phyloP scores from a whole-genome alignment of 2,113 vertebrate species.

The Phrynosoma platyrhinos region DNA sequence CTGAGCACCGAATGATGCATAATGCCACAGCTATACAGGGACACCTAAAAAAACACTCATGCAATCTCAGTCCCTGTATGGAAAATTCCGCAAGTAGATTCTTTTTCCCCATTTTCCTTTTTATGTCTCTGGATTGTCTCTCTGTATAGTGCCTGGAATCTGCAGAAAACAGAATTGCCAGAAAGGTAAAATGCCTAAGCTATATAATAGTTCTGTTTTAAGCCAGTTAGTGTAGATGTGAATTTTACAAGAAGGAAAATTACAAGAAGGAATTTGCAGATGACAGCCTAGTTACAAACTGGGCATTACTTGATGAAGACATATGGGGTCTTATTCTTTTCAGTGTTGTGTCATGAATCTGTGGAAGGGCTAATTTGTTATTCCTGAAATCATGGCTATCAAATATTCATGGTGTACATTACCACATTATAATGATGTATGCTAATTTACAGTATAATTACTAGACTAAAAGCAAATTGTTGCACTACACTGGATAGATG shows the following conservation, averaged over 20 bases:
- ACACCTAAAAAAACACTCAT: too few species aligned
- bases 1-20: too few species aligned
- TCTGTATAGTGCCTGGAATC: background rate
- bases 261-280: background rate
- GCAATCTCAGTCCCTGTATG: too few species aligned
- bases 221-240: background rate
- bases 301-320: background rate
- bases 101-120: too few species aligned
- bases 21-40: too few species aligned
- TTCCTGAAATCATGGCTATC: slow-evolving; percentile 7
- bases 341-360: background rate
- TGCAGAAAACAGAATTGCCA: background rate
- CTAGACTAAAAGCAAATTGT: background rate
- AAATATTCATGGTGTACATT: slow-evolving; percentile 17
- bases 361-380: slow-evolving; percentile 9
- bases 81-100: too few species aligned
- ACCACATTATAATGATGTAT: slow-evolving; percentile 18
- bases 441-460: slow-evolving; percentile 22
- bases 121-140: too few species aligned
- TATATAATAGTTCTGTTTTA: background rate
- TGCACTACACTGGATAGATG: slow-evolving; percentile 25
- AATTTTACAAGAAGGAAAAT: background rate
- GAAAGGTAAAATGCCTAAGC: too few species aligned
- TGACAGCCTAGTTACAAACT: background rate
- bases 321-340: background rate